These are phyloP conservation scores for Cassiopea xamachana DNA, from an alignment of 30 jellyfish, hydroid and myxozoan genomes.

Conservation along the genomic window DNA sequence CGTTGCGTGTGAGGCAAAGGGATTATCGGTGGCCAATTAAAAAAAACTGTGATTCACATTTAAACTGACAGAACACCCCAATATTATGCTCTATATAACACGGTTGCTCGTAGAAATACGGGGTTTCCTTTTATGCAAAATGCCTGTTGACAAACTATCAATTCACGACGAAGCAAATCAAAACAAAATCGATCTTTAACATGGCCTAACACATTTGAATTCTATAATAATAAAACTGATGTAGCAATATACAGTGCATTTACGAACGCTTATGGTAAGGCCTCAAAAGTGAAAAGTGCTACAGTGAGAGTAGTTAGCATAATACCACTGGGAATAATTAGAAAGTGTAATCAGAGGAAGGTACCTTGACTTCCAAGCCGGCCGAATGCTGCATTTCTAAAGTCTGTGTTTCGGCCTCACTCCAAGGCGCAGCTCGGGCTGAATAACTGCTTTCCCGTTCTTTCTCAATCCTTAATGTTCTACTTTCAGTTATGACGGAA, in stretches of 20 bases:
- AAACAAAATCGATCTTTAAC: conserved; percentile 12
- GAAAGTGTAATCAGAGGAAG: background rate
- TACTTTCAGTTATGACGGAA: conserved; percentile 67
- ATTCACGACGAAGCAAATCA: background rate
- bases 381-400: conserved; percentile 66
- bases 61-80: background rate
- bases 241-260: background rate
- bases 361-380: conserved; percentile 80
- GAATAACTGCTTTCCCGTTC: conserved; percentile 77
- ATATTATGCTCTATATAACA: background rate
- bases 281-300: background rate
- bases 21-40: background rate
- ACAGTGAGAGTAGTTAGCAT: background rate
- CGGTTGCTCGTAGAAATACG: background rate
- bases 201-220: conserved; percentile 11
- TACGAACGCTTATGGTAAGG: background rate
- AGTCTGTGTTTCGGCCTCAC: conserved; percentile 80
- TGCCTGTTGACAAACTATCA: background rate
- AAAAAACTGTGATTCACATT: background rate
- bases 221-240: background rate
- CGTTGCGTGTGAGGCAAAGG: background rate
- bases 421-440: conserved; percentile 75
- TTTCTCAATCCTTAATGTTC: conserved; percentile 70
- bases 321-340: background rate
- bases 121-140: background rate